Percentiles rank a stretch among this genome's conserved stretches.
phyloP scores from a whole-genome alignment of 2,797 vertebrate species.

The Dromococcyx pavoninus region DNA sequence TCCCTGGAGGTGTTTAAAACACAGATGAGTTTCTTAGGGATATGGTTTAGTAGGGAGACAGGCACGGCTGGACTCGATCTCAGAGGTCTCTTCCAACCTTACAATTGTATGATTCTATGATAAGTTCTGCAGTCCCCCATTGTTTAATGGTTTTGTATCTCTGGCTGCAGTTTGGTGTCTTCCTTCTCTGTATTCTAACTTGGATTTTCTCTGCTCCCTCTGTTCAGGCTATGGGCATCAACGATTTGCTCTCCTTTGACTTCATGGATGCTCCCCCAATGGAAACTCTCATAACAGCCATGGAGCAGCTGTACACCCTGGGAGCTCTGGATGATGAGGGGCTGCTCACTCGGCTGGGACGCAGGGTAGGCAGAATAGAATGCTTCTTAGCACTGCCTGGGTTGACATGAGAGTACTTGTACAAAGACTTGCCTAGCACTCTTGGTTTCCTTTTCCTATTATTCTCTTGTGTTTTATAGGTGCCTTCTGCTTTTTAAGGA shows the following conservation, averaged over 20 bases:
- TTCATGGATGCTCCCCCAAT: slow-evolving; percentile 99
- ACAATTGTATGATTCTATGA: too few relatives aligned
- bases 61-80: too few relatives aligned
- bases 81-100: too few relatives aligned
- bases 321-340: slow-evolving; percentile 97
- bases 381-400: neutral
- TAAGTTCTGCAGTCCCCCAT: neutral
- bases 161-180: neutral
- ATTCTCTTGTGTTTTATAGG: neutral
- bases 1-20: too few relatives aligned
- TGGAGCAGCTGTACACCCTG: slow-evolving; percentile 98
- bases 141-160: neutral
- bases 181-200: neutral
- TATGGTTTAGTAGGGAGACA: too few relatives aligned
- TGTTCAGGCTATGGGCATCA: slow-evolving; percentile 96
- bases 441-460: neutral
- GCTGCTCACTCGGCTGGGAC: slow-evolving; percentile 91
- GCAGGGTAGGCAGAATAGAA: slow-evolving; percentile 82
- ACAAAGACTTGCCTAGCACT: neutral
- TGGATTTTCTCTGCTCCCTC: neutral
- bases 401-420: neutral
- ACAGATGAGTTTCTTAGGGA: too few relatives aligned
- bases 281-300: slow-evolving; percentile 98
- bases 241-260: slow-evolving; percentile 96
- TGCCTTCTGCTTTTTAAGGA: neutral